phyloP scores from a whole-genome alignment of 1,140 invertebrate species.

The Antheraea mylitta region DNA sequence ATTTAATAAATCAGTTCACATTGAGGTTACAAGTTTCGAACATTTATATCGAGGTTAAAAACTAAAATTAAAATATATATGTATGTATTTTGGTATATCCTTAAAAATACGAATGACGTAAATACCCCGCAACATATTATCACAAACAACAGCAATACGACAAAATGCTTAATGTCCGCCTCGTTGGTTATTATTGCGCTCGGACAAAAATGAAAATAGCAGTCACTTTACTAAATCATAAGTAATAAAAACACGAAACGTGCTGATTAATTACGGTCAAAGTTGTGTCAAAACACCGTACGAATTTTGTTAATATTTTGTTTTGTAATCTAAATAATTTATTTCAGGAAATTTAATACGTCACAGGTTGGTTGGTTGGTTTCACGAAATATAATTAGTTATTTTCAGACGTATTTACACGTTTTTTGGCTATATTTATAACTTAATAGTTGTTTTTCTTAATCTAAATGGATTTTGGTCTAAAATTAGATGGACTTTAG shows the following conservation, averaged over 20 bases:
- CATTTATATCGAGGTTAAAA: neutral
- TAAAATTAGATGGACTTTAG: too few relatives aligned
- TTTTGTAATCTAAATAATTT: slow-evolving; percentile 1
- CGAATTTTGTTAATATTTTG: neutral
- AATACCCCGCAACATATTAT: neutral
- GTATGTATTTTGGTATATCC: neutral
- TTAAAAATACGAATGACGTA: neutral
- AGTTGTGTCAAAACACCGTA: neutral
- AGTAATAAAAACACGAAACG: slow-evolving; percentile 3
- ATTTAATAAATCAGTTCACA: neutral
- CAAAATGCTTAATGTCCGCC: neutral
- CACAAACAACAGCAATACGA: neutral
- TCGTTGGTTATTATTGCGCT: slow-evolving; percentile 2
- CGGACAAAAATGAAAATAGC: slow-evolving; percentile 2
- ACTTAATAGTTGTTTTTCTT: too few relatives aligned
- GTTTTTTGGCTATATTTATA: too few relatives aligned
- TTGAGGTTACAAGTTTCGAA: neutral
- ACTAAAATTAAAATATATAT: neutral
- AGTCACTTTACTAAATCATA: slow-evolving; percentile 4
- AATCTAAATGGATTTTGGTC: too few relatives aligned
- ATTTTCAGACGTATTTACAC: too few relatives aligned
- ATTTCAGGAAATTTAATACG: neutral
- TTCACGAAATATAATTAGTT: too few relatives aligned
- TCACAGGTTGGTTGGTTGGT: neutral
- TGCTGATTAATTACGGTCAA: slow-evolving; percentile 4